Percentiles rank a stretch among this genome's conserved stretches.
phyloP scores from a whole-genome alignment of 2,113 vertebrate species.

The Thunnus maccoyii region DNA sequence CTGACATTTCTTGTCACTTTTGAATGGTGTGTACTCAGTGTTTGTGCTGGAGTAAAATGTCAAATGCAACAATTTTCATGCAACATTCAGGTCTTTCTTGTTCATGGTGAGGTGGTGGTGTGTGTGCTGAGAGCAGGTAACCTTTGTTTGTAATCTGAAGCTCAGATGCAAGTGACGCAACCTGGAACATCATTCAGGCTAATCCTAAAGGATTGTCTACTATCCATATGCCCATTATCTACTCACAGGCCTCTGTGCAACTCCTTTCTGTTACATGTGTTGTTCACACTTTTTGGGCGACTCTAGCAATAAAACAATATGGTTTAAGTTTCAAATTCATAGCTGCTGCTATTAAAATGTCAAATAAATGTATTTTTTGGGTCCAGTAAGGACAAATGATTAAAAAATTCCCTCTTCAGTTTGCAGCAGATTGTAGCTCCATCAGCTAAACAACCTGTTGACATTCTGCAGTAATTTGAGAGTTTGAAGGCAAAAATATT shows the following conservation, averaged over 20 bases:
- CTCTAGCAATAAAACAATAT: neutral
- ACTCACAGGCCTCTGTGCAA: slow-evolving; percentile 47
- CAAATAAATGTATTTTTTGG: neutral
- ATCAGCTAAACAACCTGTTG: neutral
- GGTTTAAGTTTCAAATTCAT: neutral
- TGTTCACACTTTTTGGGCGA: neutral
- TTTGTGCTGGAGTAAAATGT: neutral
- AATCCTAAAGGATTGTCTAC: slow-evolving; percentile 84
- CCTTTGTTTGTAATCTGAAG: slow-evolving; percentile 78
- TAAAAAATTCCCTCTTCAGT: neutral
- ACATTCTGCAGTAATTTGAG: slow-evolving; percentile 2
- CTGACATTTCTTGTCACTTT: neutral
- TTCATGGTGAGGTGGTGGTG: slow-evolving; percentile 15
- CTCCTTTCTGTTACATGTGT: slow-evolving; percentile 6
- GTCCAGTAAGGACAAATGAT: neutral
- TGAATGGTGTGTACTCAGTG: neutral
- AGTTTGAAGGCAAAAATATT: neutral
- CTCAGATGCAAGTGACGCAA: slow-evolving; percentile 72
- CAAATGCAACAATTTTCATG: neutral
- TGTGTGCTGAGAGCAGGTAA: slow-evolving; percentile 54
- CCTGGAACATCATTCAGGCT: slow-evolving; percentile 73
- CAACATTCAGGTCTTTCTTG: neutral
- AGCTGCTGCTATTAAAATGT: neutral
- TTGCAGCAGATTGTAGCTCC: neutral
- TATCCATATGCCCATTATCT: slow-evolving; percentile 82